These are phyloP conservation scores for Episyrphus balteatus DNA, from an alignment of 1,140 invertebrate genomes.

Conservation along the genomic window DNA sequence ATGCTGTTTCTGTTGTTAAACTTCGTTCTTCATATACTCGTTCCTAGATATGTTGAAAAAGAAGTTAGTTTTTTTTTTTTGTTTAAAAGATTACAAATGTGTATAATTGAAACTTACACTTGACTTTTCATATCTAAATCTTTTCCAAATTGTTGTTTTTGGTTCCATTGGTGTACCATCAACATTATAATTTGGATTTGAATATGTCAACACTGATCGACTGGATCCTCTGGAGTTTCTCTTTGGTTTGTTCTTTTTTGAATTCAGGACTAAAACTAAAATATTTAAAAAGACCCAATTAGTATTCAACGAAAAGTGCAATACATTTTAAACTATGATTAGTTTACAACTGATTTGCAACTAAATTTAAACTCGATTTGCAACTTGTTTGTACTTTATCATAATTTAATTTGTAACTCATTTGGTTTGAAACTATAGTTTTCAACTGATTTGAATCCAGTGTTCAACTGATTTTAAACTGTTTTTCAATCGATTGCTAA, in stretches of 20 bases:
- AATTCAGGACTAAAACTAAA: constrained; percentile 41
- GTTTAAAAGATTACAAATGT: not conserved
- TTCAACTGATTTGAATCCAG: too few species aligned
- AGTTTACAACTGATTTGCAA: too few species aligned
- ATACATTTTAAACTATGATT: too few species aligned
- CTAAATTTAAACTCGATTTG: too few species aligned
- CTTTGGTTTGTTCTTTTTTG: constrained; percentile 44
- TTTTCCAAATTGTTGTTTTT: constrained; percentile 55
- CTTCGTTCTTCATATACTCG: constrained; percentile 34
- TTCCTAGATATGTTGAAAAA: constrained; percentile 15
- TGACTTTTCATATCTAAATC: constrained; percentile 58
- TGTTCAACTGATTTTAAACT: too few species aligned
- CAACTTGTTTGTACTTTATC: too few species aligned
- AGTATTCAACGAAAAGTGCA: too few species aligned
- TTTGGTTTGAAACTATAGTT: too few species aligned
- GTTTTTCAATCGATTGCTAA: too few species aligned
- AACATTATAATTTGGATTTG: constrained; percentile 62
- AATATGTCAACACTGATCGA: constrained; percentile 57
- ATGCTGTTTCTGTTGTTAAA: constrained; percentile 32
- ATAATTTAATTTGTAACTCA: too few species aligned
- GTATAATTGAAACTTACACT: constrained; percentile 39
- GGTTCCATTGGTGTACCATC: constrained; percentile 41
- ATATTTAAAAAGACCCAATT: constrained; percentile 11
- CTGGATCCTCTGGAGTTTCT: constrained; percentile 47
- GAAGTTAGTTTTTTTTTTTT: too few species aligned